Evolutionary conservation across 2,113 vertebrate species (phyloP).

Genomic region (Paracanthobrama guichenoti): DNA sequence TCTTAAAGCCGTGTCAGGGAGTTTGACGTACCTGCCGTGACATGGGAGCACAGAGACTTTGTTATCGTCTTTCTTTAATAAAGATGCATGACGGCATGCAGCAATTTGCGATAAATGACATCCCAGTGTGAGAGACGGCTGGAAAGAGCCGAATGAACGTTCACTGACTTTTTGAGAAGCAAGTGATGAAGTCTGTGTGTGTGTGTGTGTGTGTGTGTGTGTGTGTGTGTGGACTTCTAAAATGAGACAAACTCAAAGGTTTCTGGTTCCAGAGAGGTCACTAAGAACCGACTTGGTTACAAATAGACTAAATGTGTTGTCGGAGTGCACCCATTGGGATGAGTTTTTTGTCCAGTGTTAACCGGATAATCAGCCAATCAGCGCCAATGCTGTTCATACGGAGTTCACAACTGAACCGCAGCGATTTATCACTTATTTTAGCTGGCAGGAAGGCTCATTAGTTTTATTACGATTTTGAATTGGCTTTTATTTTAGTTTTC

Average conservation of each 20-base stretch:
- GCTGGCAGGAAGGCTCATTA: too few relatives aligned
- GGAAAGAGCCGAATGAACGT: neutral
- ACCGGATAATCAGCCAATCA: neutral
- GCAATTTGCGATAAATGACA: constrained; percentile 13
- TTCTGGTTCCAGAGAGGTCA: neutral
- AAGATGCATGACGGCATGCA: constrained; percentile 4
- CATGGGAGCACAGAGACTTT: neutral
- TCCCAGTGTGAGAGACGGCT: neutral
- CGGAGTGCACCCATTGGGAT: neutral
- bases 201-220: neutral
- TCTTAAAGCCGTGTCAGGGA: constrained; percentile 27
- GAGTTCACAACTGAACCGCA: too few relatives aligned
- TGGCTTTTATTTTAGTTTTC: too few relatives aligned
- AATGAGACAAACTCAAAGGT: neutral
- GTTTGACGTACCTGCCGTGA: neutral
- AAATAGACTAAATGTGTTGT: neutral
- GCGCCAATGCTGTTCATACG: too few relatives aligned
- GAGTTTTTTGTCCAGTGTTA: neutral
- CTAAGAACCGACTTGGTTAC: neutral
- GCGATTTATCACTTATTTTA: neutral
- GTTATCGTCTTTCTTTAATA: neutral
- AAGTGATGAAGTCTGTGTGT: neutral
- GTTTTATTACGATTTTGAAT: too few relatives aligned
- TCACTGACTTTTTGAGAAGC: neutral
- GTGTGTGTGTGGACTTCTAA: neutral